phyloP scores from a whole-genome alignment of 2,113 vertebrate species.

The Oreotragus oreotragus region DNA sequence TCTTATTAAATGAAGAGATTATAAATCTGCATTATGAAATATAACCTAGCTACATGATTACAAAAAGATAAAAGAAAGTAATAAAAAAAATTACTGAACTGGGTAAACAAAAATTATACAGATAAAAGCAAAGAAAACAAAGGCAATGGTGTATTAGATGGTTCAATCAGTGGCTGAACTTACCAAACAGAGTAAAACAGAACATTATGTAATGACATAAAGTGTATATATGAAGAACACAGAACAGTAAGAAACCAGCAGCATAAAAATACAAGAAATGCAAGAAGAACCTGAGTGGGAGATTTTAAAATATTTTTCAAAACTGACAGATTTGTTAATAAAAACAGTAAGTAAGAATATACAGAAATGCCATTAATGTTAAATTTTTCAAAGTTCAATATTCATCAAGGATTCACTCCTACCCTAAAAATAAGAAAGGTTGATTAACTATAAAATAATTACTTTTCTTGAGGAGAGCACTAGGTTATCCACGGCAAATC shows the following conservation, averaged over 20 bases:
- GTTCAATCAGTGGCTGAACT: background rate
- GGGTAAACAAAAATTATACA: background rate
- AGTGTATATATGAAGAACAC: background rate
- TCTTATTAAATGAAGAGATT: no score
- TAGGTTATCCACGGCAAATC: background rate
- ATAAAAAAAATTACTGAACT: background rate
- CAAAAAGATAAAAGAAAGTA: no score
- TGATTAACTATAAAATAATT: background rate
- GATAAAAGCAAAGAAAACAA: background rate
- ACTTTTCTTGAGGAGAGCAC: background rate
- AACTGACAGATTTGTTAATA: background rate
- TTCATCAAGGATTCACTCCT: background rate
- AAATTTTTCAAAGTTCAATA: background rate
- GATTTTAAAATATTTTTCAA: background rate
- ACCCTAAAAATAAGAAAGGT: background rate
- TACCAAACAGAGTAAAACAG: background rate
- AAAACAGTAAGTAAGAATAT: background rate
- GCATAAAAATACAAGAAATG: background rate
- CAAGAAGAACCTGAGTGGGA: background rate
- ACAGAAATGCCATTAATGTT: background rate
- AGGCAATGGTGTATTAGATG: background rate
- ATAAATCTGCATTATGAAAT: no score
- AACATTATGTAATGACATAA: background rate
- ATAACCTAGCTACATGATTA: background rate
- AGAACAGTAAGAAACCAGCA: background rate